A percentile compares a stretch with the other conserved stretches of the same genome.
Conservation (phyloP, 2,888 invertebrate genomes). For the Lasiommata megera region DNA sequence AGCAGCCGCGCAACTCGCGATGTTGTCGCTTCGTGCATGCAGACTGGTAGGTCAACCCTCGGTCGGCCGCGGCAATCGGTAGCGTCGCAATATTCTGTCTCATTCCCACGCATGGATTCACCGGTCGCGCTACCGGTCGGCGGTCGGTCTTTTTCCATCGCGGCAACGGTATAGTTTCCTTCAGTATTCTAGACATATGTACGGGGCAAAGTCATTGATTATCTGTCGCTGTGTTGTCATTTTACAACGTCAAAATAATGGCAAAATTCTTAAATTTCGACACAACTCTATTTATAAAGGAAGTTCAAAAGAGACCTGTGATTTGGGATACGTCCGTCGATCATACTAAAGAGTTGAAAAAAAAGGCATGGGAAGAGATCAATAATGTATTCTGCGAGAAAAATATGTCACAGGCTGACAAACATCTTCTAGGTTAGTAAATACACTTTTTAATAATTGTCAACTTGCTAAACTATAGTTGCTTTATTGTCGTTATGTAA, state of each 20-base stretch:
- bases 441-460: too few species aligned
- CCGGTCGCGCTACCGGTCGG: constrained; percentile 19
- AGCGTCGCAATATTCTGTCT: constrained; percentile 1
- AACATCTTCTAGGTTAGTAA: constrained; percentile 20
- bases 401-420: constrained; percentile 18
- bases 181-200: background rate
- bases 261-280: constrained; percentile 8
- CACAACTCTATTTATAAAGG: constrained; percentile 21
- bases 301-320: constrained; percentile 23
- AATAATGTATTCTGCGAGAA: constrained; percentile 23
- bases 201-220: background rate
- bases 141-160: constrained; percentile 6
- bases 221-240: background rate
- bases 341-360: constrained; percentile 19
- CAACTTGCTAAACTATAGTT: too few species aligned
- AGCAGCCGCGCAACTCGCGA: constrained; percentile 9
- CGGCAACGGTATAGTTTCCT: background rate
- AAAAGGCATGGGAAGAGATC: constrained; percentile 26
- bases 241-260: background rate
- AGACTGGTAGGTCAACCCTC: constrained; percentile 15
- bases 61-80: constrained; percentile 14
- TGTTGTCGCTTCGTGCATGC: background rate
- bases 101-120: constrained; percentile 7
- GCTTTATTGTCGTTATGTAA: background rate
- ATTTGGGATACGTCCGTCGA: constrained; percentile 22